A percentile compares a stretch with the other conserved stretches of the same genome.
Conservation (phyloP, 53 echinoderm and acorn worm species). For the Holothuria scabra region DNA sequence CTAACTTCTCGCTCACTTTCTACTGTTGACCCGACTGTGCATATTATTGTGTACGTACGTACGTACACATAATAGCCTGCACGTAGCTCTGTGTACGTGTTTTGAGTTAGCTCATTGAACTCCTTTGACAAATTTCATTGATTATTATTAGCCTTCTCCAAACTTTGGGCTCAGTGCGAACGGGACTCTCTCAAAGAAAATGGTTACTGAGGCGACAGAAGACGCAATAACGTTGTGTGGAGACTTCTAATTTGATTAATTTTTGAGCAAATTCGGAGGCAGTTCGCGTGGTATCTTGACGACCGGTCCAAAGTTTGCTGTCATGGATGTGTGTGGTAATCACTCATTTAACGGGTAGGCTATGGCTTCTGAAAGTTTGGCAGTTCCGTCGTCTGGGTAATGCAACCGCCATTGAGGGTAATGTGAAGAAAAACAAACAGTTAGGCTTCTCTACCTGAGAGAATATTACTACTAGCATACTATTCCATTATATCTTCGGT, state of each 20-base stretch:
- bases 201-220: conserved; percentile 9
- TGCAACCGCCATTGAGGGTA: neutral
- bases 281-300: conserved; percentile 22
- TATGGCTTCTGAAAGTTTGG: neutral
- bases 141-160: neutral
- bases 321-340: neutral
- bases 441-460: neutral
- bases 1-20: no score
- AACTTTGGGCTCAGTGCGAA: neutral
- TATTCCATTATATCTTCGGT: no score
- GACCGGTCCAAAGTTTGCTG: conserved; percentile 35
- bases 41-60: neutral
- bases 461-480: neutral
- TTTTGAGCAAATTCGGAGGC: conserved; percentile 27
- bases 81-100: neutral
- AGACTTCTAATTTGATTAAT: conserved; percentile 27
- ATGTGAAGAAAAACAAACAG: neutral
- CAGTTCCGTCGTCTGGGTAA: neutral
- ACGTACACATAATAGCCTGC: neutral
- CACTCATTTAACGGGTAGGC: neutral
- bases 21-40: neutral
- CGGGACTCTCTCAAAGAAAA: neutral
- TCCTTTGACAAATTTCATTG: neutral
- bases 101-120: neutral
- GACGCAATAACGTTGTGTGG: neutral